A percentile compares a stretch with the other conserved stretches of the same genome.
Evolutionary conservation across 2,888 invertebrate species (phyloP).

Genomic region (Trachelus troglodyta): DNA sequence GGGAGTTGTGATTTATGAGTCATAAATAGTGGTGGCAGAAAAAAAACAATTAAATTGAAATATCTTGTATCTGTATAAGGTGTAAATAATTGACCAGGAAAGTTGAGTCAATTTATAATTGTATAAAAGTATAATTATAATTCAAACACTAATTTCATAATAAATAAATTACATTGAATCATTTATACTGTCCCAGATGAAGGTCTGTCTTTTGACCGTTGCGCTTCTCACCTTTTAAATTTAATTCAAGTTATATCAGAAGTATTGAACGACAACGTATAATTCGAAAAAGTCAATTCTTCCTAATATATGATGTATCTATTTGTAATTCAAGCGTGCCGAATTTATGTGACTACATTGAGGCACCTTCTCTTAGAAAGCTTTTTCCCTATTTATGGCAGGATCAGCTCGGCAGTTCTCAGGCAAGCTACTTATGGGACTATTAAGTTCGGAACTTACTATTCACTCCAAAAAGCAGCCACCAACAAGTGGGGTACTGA

Average conservation of each 20-base stretch:
- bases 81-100: background rate
- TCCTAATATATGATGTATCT: no score
- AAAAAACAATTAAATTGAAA: background rate
- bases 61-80: background rate
- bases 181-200: background rate
- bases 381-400: constrained; percentile 57
- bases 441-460: constrained; percentile 96
- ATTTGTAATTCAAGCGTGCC: background rate
- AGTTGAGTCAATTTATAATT: background rate
- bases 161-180: background rate
- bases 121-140: background rate
- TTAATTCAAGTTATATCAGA: background rate
- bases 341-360: background rate
- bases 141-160: background rate
- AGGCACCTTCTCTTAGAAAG: background rate
- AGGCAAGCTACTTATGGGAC: constrained; percentile 96
- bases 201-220: background rate
- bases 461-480: constrained; percentile 81
- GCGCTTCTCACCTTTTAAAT: background rate
- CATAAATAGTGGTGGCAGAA: background rate
- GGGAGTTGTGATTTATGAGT: background rate
- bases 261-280: background rate
- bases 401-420: constrained; percentile 92
- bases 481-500: constrained; percentile 58
- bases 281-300: background rate